Conservation (phyloP, 2,888 invertebrate genomes). For the Limnephilus rhombicus region DNA sequence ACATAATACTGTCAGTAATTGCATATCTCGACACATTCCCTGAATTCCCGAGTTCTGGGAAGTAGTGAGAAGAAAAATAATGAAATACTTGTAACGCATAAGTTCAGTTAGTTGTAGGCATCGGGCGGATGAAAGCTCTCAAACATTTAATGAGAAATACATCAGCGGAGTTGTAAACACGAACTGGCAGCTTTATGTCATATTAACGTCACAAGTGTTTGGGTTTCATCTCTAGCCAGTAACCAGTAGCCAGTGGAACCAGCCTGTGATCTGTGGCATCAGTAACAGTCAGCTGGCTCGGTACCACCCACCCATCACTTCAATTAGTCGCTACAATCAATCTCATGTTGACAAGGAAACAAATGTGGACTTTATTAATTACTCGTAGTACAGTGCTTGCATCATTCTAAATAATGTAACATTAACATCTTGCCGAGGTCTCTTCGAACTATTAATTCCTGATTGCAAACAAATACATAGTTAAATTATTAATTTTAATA, state of each 20-base stretch:
- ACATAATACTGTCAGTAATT: neutral
- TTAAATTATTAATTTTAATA: too few relatives aligned
- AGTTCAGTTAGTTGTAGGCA: neutral
- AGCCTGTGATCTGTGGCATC: neutral
- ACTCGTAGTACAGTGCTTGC: too few relatives aligned
- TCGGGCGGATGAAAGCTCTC: slow-evolving; percentile 21
- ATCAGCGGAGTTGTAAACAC: slow-evolving; percentile 32
- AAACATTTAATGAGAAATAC: slow-evolving; percentile 33
- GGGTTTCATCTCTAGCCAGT: slow-evolving; percentile 20
- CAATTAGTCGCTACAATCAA: neutral
- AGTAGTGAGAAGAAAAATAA: neutral
- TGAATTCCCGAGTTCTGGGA: neutral
- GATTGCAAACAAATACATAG: too few relatives aligned
- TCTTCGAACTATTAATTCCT: too few relatives aligned
- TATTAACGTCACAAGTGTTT: slow-evolving; percentile 34
- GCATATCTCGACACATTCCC: neutral
- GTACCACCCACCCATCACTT: neutral
- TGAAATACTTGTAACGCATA: neutral
- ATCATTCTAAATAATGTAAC: too few relatives aligned
- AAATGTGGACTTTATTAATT: neutral
- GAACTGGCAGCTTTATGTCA: slow-evolving; percentile 32
- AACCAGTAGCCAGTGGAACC: neutral
- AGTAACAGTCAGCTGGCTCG: neutral
- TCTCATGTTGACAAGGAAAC: neutral
- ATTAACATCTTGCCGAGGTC: too few relatives aligned